phyloP scores from a whole-genome alignment of 2,797 vertebrate genomes.

The Chromis chromis region DNA sequence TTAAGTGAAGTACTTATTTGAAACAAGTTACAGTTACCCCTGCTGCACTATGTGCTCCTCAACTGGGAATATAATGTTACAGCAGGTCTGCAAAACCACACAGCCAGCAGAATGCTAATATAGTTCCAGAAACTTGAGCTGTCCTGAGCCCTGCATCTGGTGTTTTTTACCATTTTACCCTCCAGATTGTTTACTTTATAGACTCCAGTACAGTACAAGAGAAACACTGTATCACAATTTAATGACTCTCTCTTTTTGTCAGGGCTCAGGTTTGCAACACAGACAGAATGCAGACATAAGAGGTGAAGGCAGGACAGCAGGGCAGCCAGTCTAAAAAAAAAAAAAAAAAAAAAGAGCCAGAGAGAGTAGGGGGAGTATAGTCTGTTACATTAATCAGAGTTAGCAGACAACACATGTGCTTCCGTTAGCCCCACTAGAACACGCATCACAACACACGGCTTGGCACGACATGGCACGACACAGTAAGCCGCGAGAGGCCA shows the following conservation, averaged over 20 bases:
- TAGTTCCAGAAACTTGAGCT: too few species aligned
- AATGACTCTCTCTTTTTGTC: constrained; percentile 26
- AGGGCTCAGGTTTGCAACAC: constrained; percentile 19
- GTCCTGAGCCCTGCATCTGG: too few species aligned
- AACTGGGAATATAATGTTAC: background rate
- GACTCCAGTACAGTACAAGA: constrained; percentile 1
- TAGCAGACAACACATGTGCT: constrained; percentile 81
- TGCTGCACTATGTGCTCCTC: background rate
- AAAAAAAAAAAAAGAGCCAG: constrained; percentile 30
- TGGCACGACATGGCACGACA: constrained; percentile 67
- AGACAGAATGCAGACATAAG: constrained; percentile 55
- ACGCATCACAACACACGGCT: constrained; percentile 72
- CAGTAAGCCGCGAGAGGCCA: constrained; percentile 57
- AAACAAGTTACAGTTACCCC: background rate
- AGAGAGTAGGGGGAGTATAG: constrained; percentile 55
- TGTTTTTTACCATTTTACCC: constrained; percentile 1
- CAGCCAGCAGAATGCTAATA: background rate
- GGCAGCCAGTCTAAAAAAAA: constrained; percentile 43
- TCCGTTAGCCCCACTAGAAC: constrained; percentile 67
- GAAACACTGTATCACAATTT: constrained; percentile 24
- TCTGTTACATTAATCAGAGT: constrained; percentile 79
- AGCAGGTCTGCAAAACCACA: background rate
- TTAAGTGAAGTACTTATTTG: background rate
- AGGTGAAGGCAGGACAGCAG: constrained; percentile 69
- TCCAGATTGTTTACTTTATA: constrained; percentile 8